phyloP scores from a whole-genome alignment of 2,113 vertebrate genomes.

The Boulengeromyrus knoepffleri region DNA sequence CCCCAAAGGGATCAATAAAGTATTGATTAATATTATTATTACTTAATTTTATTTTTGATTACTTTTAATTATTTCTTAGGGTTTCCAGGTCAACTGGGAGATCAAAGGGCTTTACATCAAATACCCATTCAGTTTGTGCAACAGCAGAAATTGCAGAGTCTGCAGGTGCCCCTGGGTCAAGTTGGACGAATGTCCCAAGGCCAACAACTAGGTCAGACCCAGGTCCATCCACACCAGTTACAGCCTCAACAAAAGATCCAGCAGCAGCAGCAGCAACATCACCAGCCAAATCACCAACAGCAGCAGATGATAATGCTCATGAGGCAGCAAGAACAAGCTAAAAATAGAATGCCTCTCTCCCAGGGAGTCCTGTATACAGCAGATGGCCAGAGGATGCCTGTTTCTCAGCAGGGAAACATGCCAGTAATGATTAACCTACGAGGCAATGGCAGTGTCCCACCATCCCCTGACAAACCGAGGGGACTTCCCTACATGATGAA shows the following conservation, averaged over 20 bases:
- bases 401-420: slow-evolving; percentile 75
- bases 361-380: slow-evolving; percentile 70
- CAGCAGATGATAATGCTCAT: slow-evolving; percentile 95
- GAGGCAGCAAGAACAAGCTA: slow-evolving; percentile 82
- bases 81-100: slow-evolving; percentile 78
- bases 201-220: slow-evolving; percentile 36
- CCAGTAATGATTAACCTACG: slow-evolving; percentile 91
- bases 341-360: slow-evolving; percentile 75
- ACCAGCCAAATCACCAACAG: slow-evolving; percentile 70
- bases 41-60: slow-evolving; percentile 5
- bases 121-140: slow-evolving; percentile 85
- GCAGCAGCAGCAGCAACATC: slow-evolving; percentile 54
- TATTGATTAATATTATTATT: neutral
- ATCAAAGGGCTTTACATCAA: slow-evolving; percentile 87
- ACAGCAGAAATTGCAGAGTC: slow-evolving; percentile 58
- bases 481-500: slow-evolving; percentile 77
- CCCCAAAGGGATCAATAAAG: no score
- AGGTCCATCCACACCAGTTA: slow-evolving; percentile 73
- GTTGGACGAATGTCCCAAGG: slow-evolving; percentile 75
- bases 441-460: slow-evolving; percentile 75
- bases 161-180: slow-evolving; percentile 66
- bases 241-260: slow-evolving; percentile 63
- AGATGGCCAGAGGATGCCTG: slow-evolving; percentile 79
- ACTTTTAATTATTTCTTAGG: slow-evolving; percentile 56
- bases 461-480: slow-evolving; percentile 87